phyloP scores from a whole-genome alignment of 2,113 vertebrate genomes.

The Tinamus guttatus region DNA sequence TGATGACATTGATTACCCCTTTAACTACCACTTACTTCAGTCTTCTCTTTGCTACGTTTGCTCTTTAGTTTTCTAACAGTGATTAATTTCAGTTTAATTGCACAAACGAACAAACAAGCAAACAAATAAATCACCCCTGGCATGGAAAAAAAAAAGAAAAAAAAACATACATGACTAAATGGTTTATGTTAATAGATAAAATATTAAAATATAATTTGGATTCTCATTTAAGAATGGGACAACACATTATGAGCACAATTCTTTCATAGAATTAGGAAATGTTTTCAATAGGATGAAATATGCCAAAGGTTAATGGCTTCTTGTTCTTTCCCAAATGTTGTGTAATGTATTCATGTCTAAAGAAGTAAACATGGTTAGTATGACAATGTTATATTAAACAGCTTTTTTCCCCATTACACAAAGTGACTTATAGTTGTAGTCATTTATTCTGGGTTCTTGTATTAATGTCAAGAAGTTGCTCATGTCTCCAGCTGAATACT shows the following conservation, averaged over 20 bases:
- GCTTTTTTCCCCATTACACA: not conserved
- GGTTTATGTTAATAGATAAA: not conserved
- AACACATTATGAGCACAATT: not conserved
- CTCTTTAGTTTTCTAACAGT: conserved; percentile 35
- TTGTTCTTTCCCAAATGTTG: not conserved
- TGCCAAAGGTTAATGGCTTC: not conserved
- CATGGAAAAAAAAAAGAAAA: not conserved
- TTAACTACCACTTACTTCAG: not conserved
- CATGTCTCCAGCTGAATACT: not conserved
- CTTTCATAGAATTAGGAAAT: not conserved
- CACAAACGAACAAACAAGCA: conserved; percentile 27
- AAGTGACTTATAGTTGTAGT: not conserved
- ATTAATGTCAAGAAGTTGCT: not conserved
- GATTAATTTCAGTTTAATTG: conserved; percentile 58
- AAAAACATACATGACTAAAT: not conserved
- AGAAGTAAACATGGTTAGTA: not conserved
- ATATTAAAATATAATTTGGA: not conserved
- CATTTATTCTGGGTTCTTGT: not conserved
- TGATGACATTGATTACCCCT: conserved; percentile 2
- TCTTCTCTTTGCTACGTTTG: conserved; percentile 26
- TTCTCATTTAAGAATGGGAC: not conserved
- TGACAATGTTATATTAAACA: not conserved
- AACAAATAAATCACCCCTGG: conserved; percentile 56
- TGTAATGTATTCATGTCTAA: not conserved
- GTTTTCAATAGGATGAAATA: not conserved